A percentile compares a stretch with the other conserved stretches of the same genome.
Evolutionary conservation across 2,888 invertebrate species (phyloP).

Genomic region (Drosophila anceps): DNA sequence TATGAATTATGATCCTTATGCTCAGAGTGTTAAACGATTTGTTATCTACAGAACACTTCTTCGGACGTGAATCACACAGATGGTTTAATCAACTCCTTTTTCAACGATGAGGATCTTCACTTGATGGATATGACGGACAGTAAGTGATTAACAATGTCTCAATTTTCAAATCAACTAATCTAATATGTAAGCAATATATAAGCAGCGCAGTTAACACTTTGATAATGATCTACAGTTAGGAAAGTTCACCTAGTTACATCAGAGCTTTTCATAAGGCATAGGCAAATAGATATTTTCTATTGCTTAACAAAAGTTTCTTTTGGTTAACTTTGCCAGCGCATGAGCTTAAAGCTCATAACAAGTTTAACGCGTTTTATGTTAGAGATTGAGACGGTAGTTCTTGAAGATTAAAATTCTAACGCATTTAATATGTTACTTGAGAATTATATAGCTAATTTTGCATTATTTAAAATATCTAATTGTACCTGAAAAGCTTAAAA

Average conservation of each 20-base stretch:
- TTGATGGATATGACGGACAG: slow-evolving; percentile 97
- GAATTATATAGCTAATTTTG: neutral
- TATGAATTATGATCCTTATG: slow-evolving; percentile 6
- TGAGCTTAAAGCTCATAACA: slow-evolving; percentile 20
- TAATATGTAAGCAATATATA: neutral
- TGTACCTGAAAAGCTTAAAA: neutral
- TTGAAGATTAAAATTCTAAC: neutral
- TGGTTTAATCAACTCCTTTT: slow-evolving; percentile 94
- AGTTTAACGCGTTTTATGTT: neutral
- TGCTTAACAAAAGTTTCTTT: neutral
- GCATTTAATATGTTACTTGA: neutral
- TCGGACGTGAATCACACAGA: slow-evolving; percentile 91
- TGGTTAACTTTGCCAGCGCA: neutral
- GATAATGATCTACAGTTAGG: neutral
- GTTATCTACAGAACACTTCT: slow-evolving; percentile 86
- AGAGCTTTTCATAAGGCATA: slow-evolving; percentile 4
- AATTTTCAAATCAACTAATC: neutral
- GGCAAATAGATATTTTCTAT: neutral
- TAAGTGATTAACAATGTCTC: slow-evolving; percentile 85
- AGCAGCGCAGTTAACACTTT: neutral
- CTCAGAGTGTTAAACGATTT: slow-evolving; percentile 13
- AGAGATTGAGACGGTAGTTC: neutral
- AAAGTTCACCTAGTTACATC: neutral
- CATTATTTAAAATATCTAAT: neutral
- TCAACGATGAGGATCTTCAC: slow-evolving; percentile 95